Conservation (phyloP, 2,113 vertebrate genomes). For the Epinephelus cyanopodus region DNA sequence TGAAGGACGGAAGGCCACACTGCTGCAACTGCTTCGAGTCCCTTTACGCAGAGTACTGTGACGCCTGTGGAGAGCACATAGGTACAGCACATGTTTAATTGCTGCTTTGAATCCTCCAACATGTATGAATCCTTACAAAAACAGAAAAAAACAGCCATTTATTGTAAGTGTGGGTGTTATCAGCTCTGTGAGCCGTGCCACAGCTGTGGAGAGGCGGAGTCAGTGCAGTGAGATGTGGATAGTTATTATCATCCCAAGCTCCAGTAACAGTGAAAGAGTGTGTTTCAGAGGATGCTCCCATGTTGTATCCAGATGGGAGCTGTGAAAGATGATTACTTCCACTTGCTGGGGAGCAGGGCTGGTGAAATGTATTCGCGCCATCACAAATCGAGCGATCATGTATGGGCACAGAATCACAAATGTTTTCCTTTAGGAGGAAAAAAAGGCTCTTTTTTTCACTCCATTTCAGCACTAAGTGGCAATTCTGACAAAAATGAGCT, state of each 20-base stretch:
- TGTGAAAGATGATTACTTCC: constrained; percentile 73
- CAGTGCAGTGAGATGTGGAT: constrained; percentile 65
- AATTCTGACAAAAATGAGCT: constrained; percentile 20
- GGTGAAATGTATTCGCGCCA: constrained; percentile 49
- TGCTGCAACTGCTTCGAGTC: constrained; percentile 99
- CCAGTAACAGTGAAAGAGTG: constrained; percentile 52
- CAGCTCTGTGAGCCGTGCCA: constrained; percentile 46
- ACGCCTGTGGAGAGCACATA: constrained; percentile 97
- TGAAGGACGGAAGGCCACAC: constrained; percentile 97
- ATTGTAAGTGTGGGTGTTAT: constrained; percentile 56
- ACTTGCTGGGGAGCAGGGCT: constrained; percentile 43
- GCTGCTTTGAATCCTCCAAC: constrained; percentile 5
- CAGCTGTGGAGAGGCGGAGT: constrained; percentile 74
- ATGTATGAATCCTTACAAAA: constrained; percentile 22
- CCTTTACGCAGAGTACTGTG: constrained; percentile 96
- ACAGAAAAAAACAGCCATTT: constrained; percentile 55
- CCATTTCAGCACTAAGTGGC: constrained; percentile 1
- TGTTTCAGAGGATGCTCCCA: constrained; percentile 61
- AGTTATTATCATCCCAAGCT: constrained; percentile 72
- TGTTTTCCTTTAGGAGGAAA: constrained; percentile 16
- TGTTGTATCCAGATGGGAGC: constrained; percentile 73
- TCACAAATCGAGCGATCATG: constrained; percentile 40
- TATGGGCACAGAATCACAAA: constrained; percentile 31
- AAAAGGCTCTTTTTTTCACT: constrained; percentile 9
- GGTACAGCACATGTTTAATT: constrained; percentile 80